Base-by-base conservation (phyloP, 2,113 vertebrate species). In the Nerophis ophidion region DNA sequence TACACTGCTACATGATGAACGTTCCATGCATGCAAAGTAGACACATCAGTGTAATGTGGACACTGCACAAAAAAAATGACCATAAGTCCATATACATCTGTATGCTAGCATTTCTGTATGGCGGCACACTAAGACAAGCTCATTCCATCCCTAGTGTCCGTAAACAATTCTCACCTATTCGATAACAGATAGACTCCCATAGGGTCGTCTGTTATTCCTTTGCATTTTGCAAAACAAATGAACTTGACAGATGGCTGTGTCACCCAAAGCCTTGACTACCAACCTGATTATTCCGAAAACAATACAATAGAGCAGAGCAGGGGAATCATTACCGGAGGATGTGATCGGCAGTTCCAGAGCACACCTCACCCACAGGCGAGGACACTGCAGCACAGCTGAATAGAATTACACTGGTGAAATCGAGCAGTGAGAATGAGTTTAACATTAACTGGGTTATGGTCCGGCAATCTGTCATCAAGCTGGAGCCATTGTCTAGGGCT, bases 181-280 rank as follows among this genome's bases (percentile, higher is more conserved):
- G 89, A 92, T 93, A 94, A 94, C 91, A 85, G 92, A 97, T 92
- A 93, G 93, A 92, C 93, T 91, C 88, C 87, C 91, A 89, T 90
- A 91, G 92, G 92, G 90, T 88, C 87, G 84, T 83, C 92, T 91
- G 92, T 98, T 97, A 97, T 95, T 94, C 91, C 93, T 92, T 69
- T 92, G 94, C 93, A 93, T 98, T 95, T 96, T 92, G 56, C 93
- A 88, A 89, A 94, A 93, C 93, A 98, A 98, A 98, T 98, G 95
- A 97, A 99, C 95, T 98, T 98, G 97, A 99, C 97, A 99, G 97
- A 98, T 99, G 97, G 96, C 90, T 85, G 87, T 98, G 96, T 98
- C 95, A 98, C 93, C 95, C 92, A 92, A 94, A 95, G 92, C 94
- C 93, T 93, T 94, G 93, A 94, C 94, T 93, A 95, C 93, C 92